Conservation (phyloP, 2,888 invertebrate genomes). For the Carcina quercana region DNA sequence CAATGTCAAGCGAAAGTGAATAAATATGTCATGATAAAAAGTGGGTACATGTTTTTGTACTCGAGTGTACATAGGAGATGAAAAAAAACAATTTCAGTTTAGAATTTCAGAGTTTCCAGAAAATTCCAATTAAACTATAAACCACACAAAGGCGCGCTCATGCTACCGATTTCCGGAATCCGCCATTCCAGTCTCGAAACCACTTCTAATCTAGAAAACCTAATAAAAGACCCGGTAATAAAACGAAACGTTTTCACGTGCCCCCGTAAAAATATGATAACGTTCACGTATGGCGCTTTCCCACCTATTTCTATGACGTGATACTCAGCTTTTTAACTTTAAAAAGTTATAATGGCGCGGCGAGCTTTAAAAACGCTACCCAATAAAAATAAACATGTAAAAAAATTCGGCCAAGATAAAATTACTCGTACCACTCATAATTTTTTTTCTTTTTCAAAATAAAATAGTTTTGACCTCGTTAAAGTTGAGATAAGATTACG, state of each 20-base stretch:
- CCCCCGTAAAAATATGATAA: constrained; percentile 72
- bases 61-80: no score
- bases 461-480: constrained; percentile 6
- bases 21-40: no score
- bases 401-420: constrained; percentile 1
- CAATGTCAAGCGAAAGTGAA: no score
- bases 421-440: constrained; percentile 3
- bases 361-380: no score
- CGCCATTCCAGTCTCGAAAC: constrained; percentile 26
- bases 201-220: constrained; percentile 61
- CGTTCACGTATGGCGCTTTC: constrained; percentile 56
- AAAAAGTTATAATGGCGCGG: no score
- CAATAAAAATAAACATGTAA: no score
- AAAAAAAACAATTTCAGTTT: no score
- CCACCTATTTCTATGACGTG: constrained; percentile 8
- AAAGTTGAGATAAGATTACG: constrained; percentile 6
- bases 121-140: no score
- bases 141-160: no score
- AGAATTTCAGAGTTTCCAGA: no score
- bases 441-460: constrained; percentile 1
- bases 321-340: no score
- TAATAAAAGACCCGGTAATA: constrained; percentile 65
- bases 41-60: no score
- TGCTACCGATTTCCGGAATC: constrained; percentile 33
- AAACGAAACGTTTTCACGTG: constrained; percentile 67